Evolutionary conservation across 1,140 invertebrate genomes (phyloP).

Genomic region (Solenopsis fugax): DNA sequence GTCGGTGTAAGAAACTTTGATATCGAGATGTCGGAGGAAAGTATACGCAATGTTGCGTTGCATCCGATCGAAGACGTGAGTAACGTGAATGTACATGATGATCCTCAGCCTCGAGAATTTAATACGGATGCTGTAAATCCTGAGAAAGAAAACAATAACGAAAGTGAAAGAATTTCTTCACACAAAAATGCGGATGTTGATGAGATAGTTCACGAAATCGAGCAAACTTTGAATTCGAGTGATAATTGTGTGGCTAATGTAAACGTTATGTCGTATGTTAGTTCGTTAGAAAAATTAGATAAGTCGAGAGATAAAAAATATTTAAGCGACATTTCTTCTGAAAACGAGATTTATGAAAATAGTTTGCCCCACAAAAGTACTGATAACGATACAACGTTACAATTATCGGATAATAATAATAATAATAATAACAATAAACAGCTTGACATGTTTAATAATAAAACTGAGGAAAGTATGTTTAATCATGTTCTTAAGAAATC

Average conservation of each 20-base stretch:
- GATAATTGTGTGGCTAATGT: not conserved
- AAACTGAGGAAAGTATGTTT: not conserved
- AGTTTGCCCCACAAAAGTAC: not conserved
- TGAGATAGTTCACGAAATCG: not conserved
- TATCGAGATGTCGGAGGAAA: conserved; percentile 7
- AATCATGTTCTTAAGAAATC: not conserved
- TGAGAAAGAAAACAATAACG: conserved; percentile 1
- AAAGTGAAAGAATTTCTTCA: not conserved
- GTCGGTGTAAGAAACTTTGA: not conserved
- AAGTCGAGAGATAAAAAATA: not conserved
- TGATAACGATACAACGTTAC: not conserved
- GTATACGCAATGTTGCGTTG: not conserved
- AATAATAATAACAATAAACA: conserved; percentile 9
- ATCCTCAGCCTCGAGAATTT: not conserved
- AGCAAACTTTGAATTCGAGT: not conserved
- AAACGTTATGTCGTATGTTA: conserved; percentile 6
- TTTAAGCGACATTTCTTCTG: not conserved
- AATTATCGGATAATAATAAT: not conserved
- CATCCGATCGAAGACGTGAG: not conserved
- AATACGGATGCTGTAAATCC: not conserved
- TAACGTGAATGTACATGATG: not conserved
- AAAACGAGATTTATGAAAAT: not conserved
- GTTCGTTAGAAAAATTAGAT: not conserved
- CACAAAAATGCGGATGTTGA: not conserved
- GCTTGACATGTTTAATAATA: not conserved